A percentile compares a stretch with the other conserved stretches of the same genome.
Conservation (phyloP, 2,797 vertebrate species). For the Sciurus carolinensis region DNA sequence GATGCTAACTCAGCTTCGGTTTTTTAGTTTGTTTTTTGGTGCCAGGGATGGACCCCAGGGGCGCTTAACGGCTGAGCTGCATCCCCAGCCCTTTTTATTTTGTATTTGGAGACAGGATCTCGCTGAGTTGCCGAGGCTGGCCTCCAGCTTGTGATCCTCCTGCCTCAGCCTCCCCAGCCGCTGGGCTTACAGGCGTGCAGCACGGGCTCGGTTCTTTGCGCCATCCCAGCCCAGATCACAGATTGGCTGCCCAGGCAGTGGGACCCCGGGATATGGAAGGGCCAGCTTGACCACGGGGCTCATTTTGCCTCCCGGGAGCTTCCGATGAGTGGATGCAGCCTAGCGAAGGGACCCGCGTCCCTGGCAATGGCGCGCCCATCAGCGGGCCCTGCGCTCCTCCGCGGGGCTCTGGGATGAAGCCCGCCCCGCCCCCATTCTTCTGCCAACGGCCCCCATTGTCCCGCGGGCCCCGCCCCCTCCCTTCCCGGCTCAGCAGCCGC, state of each 20-base stretch:
- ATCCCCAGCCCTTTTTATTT: too few species aligned
- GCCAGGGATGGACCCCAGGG: too few species aligned
- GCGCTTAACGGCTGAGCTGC: neutral
- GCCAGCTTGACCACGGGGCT: neutral
- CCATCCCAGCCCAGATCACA: neutral
- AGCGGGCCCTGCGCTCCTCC: conserved; percentile 33
- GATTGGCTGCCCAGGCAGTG: neutral
- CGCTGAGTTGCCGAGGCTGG: too few species aligned
- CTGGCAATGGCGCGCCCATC: neutral
- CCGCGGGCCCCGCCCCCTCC: neutral
- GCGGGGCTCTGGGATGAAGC: neutral
- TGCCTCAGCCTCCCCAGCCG: too few species aligned
- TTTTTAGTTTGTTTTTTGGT: neutral
- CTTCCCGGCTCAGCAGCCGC: neutral
- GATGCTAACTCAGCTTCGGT: neutral
- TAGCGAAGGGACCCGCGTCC: too few species aligned
- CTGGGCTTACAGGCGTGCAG: neutral
- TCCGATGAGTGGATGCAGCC: neutral
- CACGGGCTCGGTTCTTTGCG: neutral
- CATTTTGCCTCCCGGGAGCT: neutral
- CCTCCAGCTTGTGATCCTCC: too few species aligned
- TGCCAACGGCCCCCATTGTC: neutral
- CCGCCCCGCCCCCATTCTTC: accelerated
- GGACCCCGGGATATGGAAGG: neutral
- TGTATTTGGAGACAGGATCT: too few species aligned